Evolutionary conservation across 2,888 invertebrate species (phyloP), one percentile per base, ranked within the genome.

Genomic region (Acanthacorydalis orientalis): DNA sequence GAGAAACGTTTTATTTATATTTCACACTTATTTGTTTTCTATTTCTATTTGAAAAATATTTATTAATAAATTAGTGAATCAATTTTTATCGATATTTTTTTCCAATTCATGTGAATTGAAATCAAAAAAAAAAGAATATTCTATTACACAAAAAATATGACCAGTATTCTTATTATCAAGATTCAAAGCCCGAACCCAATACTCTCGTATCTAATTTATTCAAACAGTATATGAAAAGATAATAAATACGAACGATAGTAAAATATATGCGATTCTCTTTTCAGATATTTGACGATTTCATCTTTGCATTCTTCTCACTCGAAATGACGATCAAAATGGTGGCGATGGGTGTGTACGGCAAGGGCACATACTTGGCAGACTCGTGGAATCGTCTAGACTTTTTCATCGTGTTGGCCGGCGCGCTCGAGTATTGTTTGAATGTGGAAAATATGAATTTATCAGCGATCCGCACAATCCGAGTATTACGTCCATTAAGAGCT

Each of bases 321-420:
- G 98, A 98, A 72, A 91, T 99, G 96, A 79, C 86, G 54, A 88
- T 98, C 64, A 98, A 98, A 75, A 90, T 97, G 83, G 80, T 92
- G 47, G 98, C 97, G 37, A 95, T 98, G 92, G 95, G 95, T 16
- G 83, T 96, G 53, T 85, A 86, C 59, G 93, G 93, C 16, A 85
- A 84, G 61, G 86, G 89, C 46, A 86, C 95, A 9, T 98, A 98
- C 67, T 75, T 98, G 61, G 93, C 92, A 0, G 98, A 98, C 66
- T 90, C 95, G 14, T 98, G 98, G 98, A 98, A 99, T 68, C 79
- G 95, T 58, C 77, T 98, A 60, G 98, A 98, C 70, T 88, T 86
- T 70, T 96, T 98, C 73, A 98, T 98, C 62, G 97, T 98, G 11
- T 67, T 90, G 55, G 91, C 97, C 50, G 98, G 98, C 48, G 81